Evolutionary conservation across 2,888 invertebrate species (phyloP).

Genomic region (Hermaeophaga mercurialis): DNA sequence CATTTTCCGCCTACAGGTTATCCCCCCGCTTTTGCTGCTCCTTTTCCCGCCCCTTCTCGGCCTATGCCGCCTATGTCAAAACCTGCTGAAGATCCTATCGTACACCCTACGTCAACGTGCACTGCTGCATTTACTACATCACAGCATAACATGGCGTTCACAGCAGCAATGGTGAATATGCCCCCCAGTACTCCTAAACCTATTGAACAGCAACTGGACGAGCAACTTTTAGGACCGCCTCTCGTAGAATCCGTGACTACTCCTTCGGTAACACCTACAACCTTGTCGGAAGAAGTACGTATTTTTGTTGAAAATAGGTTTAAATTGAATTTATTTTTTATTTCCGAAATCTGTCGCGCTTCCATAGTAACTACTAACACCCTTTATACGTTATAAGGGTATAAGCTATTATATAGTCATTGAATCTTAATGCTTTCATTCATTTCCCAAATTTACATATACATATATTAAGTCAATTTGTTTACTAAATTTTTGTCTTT

Average conservation of each 20-base stretch:
- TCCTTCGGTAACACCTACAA: conserved; percentile 23
- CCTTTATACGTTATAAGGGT: no score
- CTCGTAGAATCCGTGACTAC: conserved; percentile 22
- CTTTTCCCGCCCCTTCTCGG: conserved; percentile 61
- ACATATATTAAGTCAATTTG: no score
- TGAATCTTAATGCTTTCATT: no score
- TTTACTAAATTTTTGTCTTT: background rate
- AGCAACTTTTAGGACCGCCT: conserved; percentile 29
- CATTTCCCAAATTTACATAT: no score
- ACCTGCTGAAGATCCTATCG: conserved; percentile 60
- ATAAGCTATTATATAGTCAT: no score
- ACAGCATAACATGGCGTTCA: conserved; percentile 80
- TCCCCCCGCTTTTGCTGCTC: conserved; percentile 64
- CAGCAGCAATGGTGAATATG: conserved; percentile 79
- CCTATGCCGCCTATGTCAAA: conserved; percentile 63
- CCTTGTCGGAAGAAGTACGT: conserved; percentile 36
- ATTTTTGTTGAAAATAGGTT: background rate
- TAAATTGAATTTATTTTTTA: no score
- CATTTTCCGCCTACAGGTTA: conserved; percentile 70
- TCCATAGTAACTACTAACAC: no score
- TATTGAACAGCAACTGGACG: conserved; percentile 33
- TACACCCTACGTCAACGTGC: conserved; percentile 63
- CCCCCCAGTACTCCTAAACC: conserved; percentile 35
- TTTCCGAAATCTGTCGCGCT: no score
- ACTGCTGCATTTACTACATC: conserved; percentile 82